A percentile compares a stretch with the other conserved stretches of the same genome.
These are phyloP conservation scores for Plutomurus gul DNA, from an alignment of 1,140 invertebrate species.

Conservation along the genomic window DNA sequence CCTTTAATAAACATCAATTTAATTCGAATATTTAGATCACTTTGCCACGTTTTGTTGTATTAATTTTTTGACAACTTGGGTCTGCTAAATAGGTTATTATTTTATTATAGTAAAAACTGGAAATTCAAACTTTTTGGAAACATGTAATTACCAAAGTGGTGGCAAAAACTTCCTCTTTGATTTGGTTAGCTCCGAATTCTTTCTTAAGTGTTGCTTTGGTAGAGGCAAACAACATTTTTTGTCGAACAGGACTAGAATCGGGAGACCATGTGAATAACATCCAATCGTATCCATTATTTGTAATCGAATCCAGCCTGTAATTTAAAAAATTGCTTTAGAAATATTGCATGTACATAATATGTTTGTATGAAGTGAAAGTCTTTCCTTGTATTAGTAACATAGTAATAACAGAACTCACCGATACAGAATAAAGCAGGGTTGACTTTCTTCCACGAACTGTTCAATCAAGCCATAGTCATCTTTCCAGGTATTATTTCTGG, in stretches of 20 bases:
- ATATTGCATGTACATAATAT: not conserved
- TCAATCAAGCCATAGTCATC: slow-evolving; percentile 83
- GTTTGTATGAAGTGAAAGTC: not conserved
- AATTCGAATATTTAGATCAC: no score
- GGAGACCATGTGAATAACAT: slow-evolving; percentile 93
- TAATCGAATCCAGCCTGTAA: slow-evolving; percentile 75
- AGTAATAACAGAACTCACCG: slow-evolving; percentile 60
- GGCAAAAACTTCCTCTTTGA: slow-evolving; percentile 90
- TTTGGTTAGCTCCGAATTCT: slow-evolving; percentile 88
- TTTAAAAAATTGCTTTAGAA: not conserved
- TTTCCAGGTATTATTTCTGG: slow-evolving; percentile 75
- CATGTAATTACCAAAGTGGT: slow-evolving; percentile 68
- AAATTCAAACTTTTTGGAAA: not conserved
- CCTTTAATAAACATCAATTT: slow-evolving; percentile 60
- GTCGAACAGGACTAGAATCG: slow-evolving; percentile 81
- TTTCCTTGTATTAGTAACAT: not conserved
- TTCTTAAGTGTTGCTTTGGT: slow-evolving; percentile 97
- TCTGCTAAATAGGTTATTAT: no score
- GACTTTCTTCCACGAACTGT: slow-evolving; percentile 77
- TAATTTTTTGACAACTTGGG: no score
- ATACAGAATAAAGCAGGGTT: slow-evolving; percentile 93
- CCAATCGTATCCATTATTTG: slow-evolving; percentile 87
- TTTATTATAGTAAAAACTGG: not conserved
- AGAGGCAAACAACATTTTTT: slow-evolving; percentile 99
- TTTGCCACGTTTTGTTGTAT: no score